Evolutionary conservation across 1,140 invertebrate species (phyloP), one percentile per base, ranked within the genome.

Genomic region (Chrysoperla carnea): DNA sequence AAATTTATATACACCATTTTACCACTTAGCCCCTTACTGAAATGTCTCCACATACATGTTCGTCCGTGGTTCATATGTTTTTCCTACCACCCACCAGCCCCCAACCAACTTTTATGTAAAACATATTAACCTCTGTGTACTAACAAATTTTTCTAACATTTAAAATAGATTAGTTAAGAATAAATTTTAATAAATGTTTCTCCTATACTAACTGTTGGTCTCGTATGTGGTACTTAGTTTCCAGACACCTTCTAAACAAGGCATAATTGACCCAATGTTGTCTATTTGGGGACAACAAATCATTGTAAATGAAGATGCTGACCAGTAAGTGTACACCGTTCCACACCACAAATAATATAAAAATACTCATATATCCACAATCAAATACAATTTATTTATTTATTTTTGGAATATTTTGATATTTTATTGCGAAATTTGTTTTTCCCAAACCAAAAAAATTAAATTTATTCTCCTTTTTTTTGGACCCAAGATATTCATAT

Each of bases 201-300:
- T 23, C 17, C 17, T 23, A 23, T 23, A 23, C 46, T 51, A 42
- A 57, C n/a, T 11, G 8, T 33, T 33, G 31, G 8, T 12, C 8
- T 47, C 47, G 27, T 48, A 47, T 55, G 60, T 52, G 59, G 57
- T 59, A 52, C 52, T 65, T 79, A 89, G 84, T 81, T 89, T 88
- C 82, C 84, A 89, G 81, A 87, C 84, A 79, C 81, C 76, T 67
- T 73, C 71, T 70, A 88, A 87, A 80, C 81, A 84, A 71, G 86
- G 85, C 73, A 87, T 89, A 76, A 83, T 89, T 78, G 86, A 91
- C 75, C 87, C 86, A 69, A 90, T 91, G 84, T 84, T 91, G 69
- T 86, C 82, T 69, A 91, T 91, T 76, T 91, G 87, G 87, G 87
- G 86, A 69, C 85, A 91, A 73, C 87, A 90, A 78, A 82, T 90